These are phyloP conservation scores for Lagodon rhomboides DNA, from an alignment of 2,797 vertebrate species.

Conservation along the genomic window DNA sequence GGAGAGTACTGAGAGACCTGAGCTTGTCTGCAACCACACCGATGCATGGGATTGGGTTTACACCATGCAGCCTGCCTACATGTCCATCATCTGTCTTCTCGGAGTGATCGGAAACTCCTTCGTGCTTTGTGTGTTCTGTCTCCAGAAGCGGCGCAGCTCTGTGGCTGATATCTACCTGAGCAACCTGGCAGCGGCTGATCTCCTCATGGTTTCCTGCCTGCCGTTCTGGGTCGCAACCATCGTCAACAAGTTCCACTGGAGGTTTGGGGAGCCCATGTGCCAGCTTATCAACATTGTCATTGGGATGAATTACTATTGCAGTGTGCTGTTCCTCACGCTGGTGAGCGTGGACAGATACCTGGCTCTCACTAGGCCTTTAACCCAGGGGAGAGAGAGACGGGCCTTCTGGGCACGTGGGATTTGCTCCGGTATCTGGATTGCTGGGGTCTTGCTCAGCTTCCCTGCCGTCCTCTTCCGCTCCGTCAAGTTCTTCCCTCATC, in stretches of 20 bases:
- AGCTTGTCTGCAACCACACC: slow-evolving; percentile 74
- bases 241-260: slow-evolving; percentile 86
- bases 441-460: slow-evolving; percentile 85
- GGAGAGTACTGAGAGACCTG: slow-evolving; percentile 35
- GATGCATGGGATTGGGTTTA: slow-evolving; percentile 82
- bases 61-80: slow-evolving; percentile 86
- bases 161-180: slow-evolving; percentile 93
- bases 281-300: slow-evolving; percentile 84
- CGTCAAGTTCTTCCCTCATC: slow-evolving; percentile 48
- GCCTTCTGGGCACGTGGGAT: slow-evolving; percentile 84
- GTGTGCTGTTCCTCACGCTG: slow-evolving; percentile 89
- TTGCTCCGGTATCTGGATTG: slow-evolving; percentile 87
- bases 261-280: slow-evolving; percentile 89
- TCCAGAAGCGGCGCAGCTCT: slow-evolving; percentile 86
- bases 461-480: slow-evolving; percentile 87
- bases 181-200: slow-evolving; percentile 90
- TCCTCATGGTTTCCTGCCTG: slow-evolving; percentile 87
- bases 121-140: slow-evolving; percentile 87
- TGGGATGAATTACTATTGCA: slow-evolving; percentile 89
- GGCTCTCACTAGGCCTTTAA: slow-evolving; percentile 90
- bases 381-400: slow-evolving; percentile 83
- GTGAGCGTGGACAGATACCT: slow-evolving; percentile 93
- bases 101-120: slow-evolving; percentile 89
- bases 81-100: slow-evolving; percentile 88
- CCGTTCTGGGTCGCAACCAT: slow-evolving; percentile 93